Percentiles rank a stretch among this genome's conserved stretches.
Conservation (phyloP, 2,888 invertebrate species). For the Horisme vitalbata region DNA sequence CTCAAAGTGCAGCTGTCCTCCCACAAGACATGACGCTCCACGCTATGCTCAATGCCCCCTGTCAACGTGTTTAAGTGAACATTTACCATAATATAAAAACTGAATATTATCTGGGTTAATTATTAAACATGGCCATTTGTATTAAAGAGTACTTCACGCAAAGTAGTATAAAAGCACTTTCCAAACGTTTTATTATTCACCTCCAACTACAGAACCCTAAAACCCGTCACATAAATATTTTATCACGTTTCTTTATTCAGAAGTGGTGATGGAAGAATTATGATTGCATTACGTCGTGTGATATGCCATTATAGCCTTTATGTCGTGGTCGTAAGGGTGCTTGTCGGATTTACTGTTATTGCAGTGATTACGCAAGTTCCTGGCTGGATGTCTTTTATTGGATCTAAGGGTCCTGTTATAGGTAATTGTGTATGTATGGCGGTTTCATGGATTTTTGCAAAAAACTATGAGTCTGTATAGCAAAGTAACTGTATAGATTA, state of each 20-base stretch:
- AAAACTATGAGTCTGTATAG: too few species aligned
- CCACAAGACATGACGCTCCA: too few species aligned
- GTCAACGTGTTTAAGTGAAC: too few species aligned
- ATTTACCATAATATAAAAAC: too few species aligned
- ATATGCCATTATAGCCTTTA: slow-evolving; percentile 50
- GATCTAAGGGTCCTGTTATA: slow-evolving; percentile 44
- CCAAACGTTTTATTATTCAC: slow-evolving; percentile 16
- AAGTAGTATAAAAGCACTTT: slow-evolving; percentile 7
- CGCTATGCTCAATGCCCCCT: too few species aligned
- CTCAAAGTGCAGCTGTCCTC: too few species aligned
- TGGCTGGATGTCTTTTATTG: slow-evolving; percentile 53
- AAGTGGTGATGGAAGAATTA: slow-evolving; percentile 61
- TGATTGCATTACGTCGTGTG: slow-evolving; percentile 58
- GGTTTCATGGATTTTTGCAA: slow-evolving; percentile 7
- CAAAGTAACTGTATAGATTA: too few species aligned
- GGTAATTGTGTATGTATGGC: slow-evolving; percentile 29
- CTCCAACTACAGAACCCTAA: slow-evolving; percentile 24
- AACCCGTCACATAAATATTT: slow-evolving; percentile 55
- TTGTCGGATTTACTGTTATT: slow-evolving; percentile 50
- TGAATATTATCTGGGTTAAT: too few species aligned
- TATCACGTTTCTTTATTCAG: slow-evolving; percentile 52
- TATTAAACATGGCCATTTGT: too few species aligned
- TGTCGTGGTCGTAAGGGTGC: slow-evolving; percentile 35
- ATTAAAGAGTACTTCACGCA: too few species aligned
- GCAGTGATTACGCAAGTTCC: slow-evolving; percentile 44